phyloP scores from a whole-genome alignment of 2,113 vertebrate species.

The Callorhinus ursinus region DNA sequence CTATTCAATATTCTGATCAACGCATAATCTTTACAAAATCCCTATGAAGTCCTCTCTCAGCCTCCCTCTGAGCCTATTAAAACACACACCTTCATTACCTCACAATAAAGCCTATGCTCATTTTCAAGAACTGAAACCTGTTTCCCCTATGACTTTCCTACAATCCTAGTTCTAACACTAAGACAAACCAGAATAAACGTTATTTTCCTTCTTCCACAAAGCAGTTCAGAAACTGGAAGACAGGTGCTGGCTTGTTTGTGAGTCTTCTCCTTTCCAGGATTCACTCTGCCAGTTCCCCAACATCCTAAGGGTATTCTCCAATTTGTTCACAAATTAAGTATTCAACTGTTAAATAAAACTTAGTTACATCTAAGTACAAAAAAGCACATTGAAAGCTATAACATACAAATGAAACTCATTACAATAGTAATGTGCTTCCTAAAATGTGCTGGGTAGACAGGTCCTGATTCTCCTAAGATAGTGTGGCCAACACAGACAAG shows the following conservation, averaged over 20 bases:
- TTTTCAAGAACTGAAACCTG: background rate
- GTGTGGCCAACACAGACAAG: background rate
- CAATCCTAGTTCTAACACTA: background rate
- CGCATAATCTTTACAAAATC: background rate
- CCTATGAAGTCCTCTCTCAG: background rate
- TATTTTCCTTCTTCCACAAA: background rate
- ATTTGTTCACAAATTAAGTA: background rate
- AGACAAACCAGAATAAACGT: background rate
- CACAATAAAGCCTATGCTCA: background rate
- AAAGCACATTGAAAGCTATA: background rate
- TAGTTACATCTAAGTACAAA: background rate
- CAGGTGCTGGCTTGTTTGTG: background rate
- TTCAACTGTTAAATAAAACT: background rate
- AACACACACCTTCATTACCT: background rate
- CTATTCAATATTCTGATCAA: background rate
- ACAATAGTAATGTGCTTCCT: background rate
- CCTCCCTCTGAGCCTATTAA: background rate
- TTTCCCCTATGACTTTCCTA: background rate
- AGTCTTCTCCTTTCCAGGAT: background rate
- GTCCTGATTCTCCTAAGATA: background rate
- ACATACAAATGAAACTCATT: background rate
- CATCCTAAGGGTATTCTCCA: background rate
- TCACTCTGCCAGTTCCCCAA: background rate
- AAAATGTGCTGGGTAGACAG: background rate
- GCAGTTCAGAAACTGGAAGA: background rate